A percentile compares a stretch with the other conserved stretches of the same genome.
These are phyloP conservation scores for Nylanderia fulva DNA, from an alignment of 1,140 invertebrate genomes.

Conservation along the genomic window DNA sequence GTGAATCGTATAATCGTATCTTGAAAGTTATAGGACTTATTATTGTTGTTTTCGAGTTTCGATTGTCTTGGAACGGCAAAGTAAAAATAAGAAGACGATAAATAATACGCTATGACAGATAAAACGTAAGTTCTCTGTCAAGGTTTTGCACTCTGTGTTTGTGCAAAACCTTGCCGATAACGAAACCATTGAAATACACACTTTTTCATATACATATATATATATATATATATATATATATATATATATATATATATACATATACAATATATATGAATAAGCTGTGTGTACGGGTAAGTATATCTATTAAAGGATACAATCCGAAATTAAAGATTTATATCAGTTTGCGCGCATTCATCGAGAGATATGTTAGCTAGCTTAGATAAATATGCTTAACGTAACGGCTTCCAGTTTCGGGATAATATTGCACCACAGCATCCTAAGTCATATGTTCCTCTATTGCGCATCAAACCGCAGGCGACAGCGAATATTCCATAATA, in stretches of 20 bases:
- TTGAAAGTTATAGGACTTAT: constrained; percentile 1
- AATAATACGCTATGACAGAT: not conserved
- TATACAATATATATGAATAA: not conserved
- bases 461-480: not conserved
- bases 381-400: not conserved
- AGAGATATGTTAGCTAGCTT: not conserved
- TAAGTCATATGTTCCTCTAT: constrained; percentile 13
- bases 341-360: not conserved
- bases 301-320: not conserved
- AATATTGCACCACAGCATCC: not conserved
- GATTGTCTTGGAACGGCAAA: not conserved
- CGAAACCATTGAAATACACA: not conserved
- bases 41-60: not conserved
- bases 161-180: not conserved
- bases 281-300: not conserved
- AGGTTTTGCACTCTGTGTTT: not conserved
- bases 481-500: constrained; percentile 17
- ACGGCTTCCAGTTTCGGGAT: constrained; percentile 8
- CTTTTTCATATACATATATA: not conserved
- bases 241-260: too few relatives aligned
- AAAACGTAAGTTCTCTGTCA: not conserved
- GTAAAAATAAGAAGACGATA: not conserved
- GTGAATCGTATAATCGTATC: not conserved
- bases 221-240: not conserved
- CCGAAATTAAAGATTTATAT: not conserved